Base-by-base conservation (phyloP, 1,140 invertebrate genomes). In the Amyelois transitella region DNA sequence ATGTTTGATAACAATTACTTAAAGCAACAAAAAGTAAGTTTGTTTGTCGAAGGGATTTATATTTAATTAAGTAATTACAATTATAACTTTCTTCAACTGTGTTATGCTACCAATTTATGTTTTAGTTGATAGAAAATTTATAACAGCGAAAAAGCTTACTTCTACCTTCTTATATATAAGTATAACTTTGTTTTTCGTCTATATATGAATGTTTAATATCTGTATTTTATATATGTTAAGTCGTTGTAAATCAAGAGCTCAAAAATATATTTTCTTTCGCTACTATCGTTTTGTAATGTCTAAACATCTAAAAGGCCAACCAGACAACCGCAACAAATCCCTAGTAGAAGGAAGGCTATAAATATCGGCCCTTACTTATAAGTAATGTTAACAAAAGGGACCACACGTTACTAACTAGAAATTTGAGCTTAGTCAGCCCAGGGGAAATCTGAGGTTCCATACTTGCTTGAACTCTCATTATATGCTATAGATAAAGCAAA, bases 331-430 rank as follows among this genome's bases (percentile, higher is more conserved):
- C 8, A 24, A 8, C 4, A 38, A 38, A 0, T 4, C 25, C 17
- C 8, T 14, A 14, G 32, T 8, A 2, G 32, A 4, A n/a, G 32
- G 6, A 38, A 38, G 32, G 32, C 32, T 38, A 38, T 38, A 38
- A 38, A 38, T 38, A 38, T 14, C 32, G 8, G 32, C 32, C 32
- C n/a, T 14, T 14, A 38, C 32, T 14, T 14, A 14, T 48, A 48
- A 48, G 45, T n/a, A 48, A 51, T 22, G 45, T 28, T 44, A 54
- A 54, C 52, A 47, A 12, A 17, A 18, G 43, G 43, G 52, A 53
- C 52, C 44, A 54, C 22, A 54, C 52, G 18, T 47, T 45, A 21
- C 20, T 43, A 47, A 21, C 20, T 22, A 28, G 44, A 54, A 47
- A 44, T 54, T 47, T 19, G 52, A n/a, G 45, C 22, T 24, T 21